Conservation (phyloP, 2,797 vertebrate genomes). For the Hoplostethus mediterraneus region DNA sequence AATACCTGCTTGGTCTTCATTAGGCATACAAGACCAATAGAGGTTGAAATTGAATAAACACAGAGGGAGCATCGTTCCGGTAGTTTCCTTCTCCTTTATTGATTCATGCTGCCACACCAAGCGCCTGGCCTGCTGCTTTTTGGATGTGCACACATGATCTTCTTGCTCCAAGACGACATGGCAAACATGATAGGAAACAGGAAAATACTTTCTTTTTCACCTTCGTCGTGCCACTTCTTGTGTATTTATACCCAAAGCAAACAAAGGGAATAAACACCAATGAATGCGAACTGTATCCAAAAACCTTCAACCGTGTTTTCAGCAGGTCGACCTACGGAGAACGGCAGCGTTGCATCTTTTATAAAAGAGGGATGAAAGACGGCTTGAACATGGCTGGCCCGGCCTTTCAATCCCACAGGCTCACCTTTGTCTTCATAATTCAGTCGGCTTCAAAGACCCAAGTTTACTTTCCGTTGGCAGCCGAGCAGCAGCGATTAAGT, state of each 20-base stretch:
- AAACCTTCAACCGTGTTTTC: not conserved
- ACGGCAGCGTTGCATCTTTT: conserved; percentile 9
- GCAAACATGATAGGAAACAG: not conserved
- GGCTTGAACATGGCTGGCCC: conserved; percentile 42
- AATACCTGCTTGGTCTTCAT: no score
- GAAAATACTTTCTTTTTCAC: not conserved
- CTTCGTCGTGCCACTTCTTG: not conserved
- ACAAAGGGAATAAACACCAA: not conserved
- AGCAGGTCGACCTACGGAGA: conserved; percentile 5
- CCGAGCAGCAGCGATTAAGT: no score
- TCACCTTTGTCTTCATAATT: conserved; percentile 22
- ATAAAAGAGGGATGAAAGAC: conserved; percentile 22
- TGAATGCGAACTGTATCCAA: not conserved
- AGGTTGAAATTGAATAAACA: no score
- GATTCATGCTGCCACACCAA: no score
- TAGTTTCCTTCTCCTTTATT: no score
- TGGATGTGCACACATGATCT: no score
- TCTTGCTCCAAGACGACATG: conserved; percentile 8
- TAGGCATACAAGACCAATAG: no score
- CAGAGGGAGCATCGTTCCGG: no score
- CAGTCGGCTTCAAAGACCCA: conserved; percentile 46
- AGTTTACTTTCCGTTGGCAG: no score
- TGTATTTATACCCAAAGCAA: not conserved
- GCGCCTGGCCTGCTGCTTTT: no score
- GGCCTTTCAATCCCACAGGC: conserved; percentile 52